Conservation (phyloP, 2,797 vertebrate species). For the Sylvia borin region DNA sequence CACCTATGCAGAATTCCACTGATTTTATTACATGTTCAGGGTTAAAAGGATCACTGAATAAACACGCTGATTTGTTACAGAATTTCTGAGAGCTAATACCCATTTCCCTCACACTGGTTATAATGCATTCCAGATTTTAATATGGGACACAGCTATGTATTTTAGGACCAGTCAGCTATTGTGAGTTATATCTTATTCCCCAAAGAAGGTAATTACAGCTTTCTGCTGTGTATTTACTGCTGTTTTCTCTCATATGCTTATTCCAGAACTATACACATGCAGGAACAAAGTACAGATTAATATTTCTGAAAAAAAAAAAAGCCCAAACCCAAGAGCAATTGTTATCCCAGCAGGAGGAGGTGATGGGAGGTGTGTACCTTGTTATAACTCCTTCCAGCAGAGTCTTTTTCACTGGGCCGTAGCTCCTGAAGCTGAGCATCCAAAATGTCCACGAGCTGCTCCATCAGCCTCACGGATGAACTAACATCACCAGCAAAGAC, state of each 20-base stretch:
- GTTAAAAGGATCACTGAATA: slow-evolving; percentile 46
- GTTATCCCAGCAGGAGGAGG: slow-evolving; percentile 27
- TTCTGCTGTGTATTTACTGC: neutral
- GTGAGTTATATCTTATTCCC: slow-evolving; percentile 18
- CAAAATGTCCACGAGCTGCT: slow-evolving; percentile 97
- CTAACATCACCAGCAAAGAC: slow-evolving; percentile 96
- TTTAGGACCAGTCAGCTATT: slow-evolving; percentile 13
- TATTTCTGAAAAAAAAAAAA: slow-evolving; percentile 17
- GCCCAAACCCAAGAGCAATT: neutral
- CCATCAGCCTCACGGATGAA: slow-evolving; percentile 95
- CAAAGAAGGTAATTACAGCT: slow-evolving; percentile 21
- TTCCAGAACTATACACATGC: neutral
- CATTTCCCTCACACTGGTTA: neutral
- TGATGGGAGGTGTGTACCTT: slow-evolving; percentile 82
- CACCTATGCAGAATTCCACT: slow-evolving; percentile 15
- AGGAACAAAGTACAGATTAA: slow-evolving; percentile 10
- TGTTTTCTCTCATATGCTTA: slow-evolving; percentile 10
- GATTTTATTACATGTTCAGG: slow-evolving; percentile 37
- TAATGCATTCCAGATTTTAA: slow-evolving; percentile 45
- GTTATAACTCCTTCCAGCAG: slow-evolving; percentile 94
- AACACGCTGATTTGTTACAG: slow-evolving; percentile 14
- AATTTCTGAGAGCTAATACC: slow-evolving; percentile 39
- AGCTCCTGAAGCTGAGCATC: slow-evolving; percentile 97
- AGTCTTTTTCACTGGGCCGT: slow-evolving; percentile 94
- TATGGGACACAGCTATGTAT: slow-evolving; percentile 15